Conservation (phyloP, 2,797 vertebrate species). For the Bovichtus diacanthus region DNA sequence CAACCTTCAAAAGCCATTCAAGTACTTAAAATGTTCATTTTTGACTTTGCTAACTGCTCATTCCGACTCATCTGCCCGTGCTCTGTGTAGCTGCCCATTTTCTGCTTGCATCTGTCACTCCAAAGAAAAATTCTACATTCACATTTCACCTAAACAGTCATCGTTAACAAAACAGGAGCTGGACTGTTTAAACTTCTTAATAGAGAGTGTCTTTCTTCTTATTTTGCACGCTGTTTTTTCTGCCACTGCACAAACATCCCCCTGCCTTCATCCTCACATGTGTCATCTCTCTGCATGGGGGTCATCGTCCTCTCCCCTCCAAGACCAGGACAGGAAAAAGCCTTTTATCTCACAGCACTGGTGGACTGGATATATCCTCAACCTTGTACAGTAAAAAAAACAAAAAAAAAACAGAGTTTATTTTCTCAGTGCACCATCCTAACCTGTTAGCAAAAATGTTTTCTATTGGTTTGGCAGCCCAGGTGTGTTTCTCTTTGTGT, state of each 20-base stretch:
- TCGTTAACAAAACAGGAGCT: constrained; percentile 5
- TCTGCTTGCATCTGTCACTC: constrained; percentile 41
- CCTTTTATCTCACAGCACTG: constrained; percentile 46
- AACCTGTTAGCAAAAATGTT: constrained; percentile 38
- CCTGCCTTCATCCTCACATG: constrained; percentile 39
- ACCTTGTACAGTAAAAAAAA: constrained; percentile 47
- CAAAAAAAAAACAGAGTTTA: constrained; percentile 46
- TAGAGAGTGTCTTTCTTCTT: constrained; percentile 57
- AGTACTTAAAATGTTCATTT: constrained; percentile 46
- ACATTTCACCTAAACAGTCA: constrained; percentile 29
- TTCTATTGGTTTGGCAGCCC: constrained; percentile 60
- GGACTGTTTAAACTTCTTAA: constrained; percentile 14
- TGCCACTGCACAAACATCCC: constrained; percentile 37
- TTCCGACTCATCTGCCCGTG: constrained; percentile 46
- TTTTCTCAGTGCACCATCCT: constrained; percentile 70
- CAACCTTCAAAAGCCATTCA: constrained; percentile 64
- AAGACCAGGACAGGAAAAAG: constrained; percentile 43
- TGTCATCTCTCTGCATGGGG: constrained; percentile 43
- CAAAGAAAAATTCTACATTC: constrained; percentile 28
- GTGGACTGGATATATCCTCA: constrained; percentile 36
- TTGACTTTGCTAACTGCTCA: constrained; percentile 37
- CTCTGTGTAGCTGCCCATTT: constrained; percentile 34
- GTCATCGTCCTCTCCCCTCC: constrained; percentile 29
- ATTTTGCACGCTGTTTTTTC: constrained; percentile 56
- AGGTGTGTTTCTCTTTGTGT: constrained; percentile 51